These are phyloP conservation scores for Celastrina argiolus DNA, from an alignment of 2,888 invertebrate genomes.

Conservation along the genomic window DNA sequence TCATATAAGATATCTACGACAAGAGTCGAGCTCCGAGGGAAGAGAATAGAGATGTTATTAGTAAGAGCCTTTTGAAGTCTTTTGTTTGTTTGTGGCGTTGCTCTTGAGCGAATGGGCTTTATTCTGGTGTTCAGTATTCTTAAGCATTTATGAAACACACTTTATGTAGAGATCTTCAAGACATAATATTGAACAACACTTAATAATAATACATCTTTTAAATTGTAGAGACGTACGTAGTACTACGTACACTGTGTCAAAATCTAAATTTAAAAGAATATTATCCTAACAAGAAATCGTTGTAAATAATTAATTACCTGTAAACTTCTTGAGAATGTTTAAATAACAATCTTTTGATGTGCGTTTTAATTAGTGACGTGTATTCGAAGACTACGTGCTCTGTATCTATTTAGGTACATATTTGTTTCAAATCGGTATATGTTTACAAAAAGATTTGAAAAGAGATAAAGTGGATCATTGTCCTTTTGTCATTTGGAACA, in stretches of 20 bases:
- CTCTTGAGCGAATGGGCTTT: neutral
- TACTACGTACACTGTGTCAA: no score
- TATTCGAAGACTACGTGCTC: neutral
- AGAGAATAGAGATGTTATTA: neutral
- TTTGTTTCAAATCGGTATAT: neutral
- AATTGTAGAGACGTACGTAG: no score
- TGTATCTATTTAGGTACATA: neutral
- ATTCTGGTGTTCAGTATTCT: neutral
- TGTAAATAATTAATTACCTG: neutral
- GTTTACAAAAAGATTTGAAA: neutral
- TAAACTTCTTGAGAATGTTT: neutral
- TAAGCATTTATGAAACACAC: neutral
- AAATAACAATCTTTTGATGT: neutral
- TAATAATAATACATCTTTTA: no score
- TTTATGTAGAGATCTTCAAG: neutral
- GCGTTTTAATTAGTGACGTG: neutral
- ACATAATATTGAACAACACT: no score
- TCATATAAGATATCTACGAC: neutral
- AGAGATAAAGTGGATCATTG: neutral
- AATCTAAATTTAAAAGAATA: neutral
- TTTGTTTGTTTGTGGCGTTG: neutral
- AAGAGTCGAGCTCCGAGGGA: neutral
- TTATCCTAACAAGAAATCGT: no score
- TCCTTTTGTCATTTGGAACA: neutral
- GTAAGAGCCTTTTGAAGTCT: neutral